phyloP scores from a whole-genome alignment of 2,888 invertebrate species.

The Metopia argyrocephala region DNA sequence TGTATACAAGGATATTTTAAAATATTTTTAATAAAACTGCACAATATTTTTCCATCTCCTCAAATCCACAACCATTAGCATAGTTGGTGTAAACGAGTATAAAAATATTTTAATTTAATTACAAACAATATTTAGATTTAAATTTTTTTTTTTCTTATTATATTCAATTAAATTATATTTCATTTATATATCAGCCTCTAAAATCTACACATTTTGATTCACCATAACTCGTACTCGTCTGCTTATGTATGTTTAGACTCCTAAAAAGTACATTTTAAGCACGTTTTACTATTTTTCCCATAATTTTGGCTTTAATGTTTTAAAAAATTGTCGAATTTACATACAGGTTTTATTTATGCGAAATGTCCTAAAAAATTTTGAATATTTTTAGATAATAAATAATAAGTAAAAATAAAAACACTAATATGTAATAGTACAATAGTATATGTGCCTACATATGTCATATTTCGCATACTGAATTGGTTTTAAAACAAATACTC shows the following conservation, averaged over 20 bases:
- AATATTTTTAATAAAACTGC: neutral
- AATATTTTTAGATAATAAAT: slow-evolving; percentile 6
- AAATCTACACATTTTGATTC: too few relatives aligned
- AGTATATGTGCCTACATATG: too few relatives aligned
- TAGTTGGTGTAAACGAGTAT: neutral
- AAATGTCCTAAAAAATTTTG: slow-evolving; percentile 12
- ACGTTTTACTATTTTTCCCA: neutral
- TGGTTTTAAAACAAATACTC: too few relatives aligned
- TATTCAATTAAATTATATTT: neutral
- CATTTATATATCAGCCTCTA: too few relatives aligned
- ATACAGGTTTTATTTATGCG: slow-evolving; percentile 11
- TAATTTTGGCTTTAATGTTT: neutral
- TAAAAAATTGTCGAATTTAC: slow-evolving; percentile 2
- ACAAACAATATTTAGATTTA: slow-evolving; percentile 20
- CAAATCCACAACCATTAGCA: neutral
- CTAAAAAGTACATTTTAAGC: slow-evolving; percentile 1
- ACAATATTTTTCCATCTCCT: neutral
- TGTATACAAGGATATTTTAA: neutral
- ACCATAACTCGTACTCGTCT: neutral
- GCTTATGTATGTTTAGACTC: neutral
- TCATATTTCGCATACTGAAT: neutral
- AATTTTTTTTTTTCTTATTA: neutral
- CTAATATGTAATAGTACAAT: too few relatives aligned
- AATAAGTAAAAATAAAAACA: neutral
- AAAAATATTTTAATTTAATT: slow-evolving; percentile 53